Conservation (phyloP, 1,140 invertebrate species). For the Drosophila subpulchrella region DNA sequence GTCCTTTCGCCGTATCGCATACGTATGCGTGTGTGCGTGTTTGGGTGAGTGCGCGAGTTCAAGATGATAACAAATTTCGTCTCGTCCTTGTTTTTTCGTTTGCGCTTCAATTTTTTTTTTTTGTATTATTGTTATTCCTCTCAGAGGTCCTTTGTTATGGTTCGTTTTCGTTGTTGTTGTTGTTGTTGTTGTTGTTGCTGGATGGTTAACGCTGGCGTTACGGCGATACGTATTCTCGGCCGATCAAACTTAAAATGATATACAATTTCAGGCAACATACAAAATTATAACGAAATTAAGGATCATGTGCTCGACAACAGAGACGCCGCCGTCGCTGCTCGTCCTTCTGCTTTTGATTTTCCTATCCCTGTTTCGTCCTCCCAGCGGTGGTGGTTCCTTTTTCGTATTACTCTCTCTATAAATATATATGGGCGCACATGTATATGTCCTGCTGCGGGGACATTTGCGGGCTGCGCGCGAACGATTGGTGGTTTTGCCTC, state of each 20-base stretch:
- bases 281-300: slow-evolving; percentile 85
- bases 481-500: slow-evolving; percentile 70
- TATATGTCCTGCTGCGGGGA: slow-evolving; percentile 48
- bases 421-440: slow-evolving; percentile 1
- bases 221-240: slow-evolving; percentile 83
- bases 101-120: not conserved
- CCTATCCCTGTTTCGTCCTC: slow-evolving; percentile 1
- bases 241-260: slow-evolving; percentile 85
- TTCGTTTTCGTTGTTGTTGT: slow-evolving; percentile 13
- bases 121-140: not conserved
- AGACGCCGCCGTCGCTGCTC: slow-evolving; percentile 34
- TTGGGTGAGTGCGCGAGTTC: not conserved
- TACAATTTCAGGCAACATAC: slow-evolving; percentile 84
- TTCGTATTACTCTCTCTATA: too few relatives aligned
- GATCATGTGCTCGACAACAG: slow-evolving; percentile 80
- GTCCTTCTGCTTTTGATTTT: slow-evolving; percentile 27
- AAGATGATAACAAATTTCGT: slow-evolving; percentile 28
- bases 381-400: slow-evolving; percentile 20
- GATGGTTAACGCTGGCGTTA: slow-evolving; percentile 57
- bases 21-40: not conserved
- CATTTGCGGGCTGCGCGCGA: slow-evolving; percentile 77
- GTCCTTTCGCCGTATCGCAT: slow-evolving; percentile 7
- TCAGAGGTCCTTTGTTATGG: slow-evolving; percentile 8
- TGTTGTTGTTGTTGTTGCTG: slow-evolving; percentile 33
- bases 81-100: slow-evolving; percentile 11